Base-by-base conservation (phyloP, 1,140 invertebrate species). In the Adoxophyes honmai region DNA sequence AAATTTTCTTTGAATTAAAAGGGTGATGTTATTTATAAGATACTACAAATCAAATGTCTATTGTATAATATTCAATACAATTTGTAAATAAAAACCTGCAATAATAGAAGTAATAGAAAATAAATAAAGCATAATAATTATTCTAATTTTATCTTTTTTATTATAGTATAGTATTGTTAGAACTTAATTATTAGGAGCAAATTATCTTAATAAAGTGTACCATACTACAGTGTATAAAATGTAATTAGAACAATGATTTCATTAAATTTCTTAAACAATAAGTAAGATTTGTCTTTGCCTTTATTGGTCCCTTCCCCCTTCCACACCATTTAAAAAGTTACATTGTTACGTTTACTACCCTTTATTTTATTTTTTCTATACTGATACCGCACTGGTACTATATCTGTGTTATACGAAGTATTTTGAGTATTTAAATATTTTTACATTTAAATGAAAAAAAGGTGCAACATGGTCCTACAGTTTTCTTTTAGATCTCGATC, bases 231-330 rank as follows among this genome's bases (percentile, higher is more conserved):
- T 87, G 81, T 88, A 88, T 81, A 87, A 85, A 85, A 75, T 86
- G 74, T 86, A 87, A 84, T 75, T 87, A 86, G 81, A 78, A 78
- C 72, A 75, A 74, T 77, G 66, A 80, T 78, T 86, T 82, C 76
- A 87, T 79, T 86, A 87, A 86, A 87, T 84, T 85, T 86, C 80
- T 67, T 85, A 87, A 85, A 73, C 70, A 78, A 57, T 68, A 73
- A 58, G 38, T 59, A 21, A 34, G 4, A 48, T 48, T 28, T 48
- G 42, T 21, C 11, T 55, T 55, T 55, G 34, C 11, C 15, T 52
- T 52, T 8, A n/a, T 2, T 9, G 10, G 9, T n/a, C 13, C 36
- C n/a, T n/a, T n/a, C n/a, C n/a, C n/a, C n/a, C n/a, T n/a, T n/a
- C n/a, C n/a, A n/a, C n/a, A n/a, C n/a, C n/a, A n/a, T n/a, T n/a